Conservation (phyloP, 1,140 invertebrate genomes). For the Pseudachorutes palmiensis region DNA sequence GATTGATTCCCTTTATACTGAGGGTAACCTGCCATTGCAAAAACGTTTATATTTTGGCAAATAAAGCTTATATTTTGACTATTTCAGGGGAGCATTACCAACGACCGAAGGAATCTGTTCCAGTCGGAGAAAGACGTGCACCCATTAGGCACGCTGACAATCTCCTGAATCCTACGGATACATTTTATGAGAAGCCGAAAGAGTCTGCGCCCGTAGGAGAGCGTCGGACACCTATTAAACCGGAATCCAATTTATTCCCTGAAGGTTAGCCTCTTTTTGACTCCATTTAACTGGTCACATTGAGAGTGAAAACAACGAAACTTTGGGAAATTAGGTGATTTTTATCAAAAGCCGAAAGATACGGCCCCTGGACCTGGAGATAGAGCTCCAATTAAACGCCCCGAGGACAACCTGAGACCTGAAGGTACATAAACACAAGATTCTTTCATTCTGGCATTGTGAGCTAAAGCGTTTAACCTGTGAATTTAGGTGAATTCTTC, state of each 20-base stretch:
- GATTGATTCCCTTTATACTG: constrained; percentile 51
- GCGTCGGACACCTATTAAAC: constrained; percentile 19
- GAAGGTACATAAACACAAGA: too few species aligned
- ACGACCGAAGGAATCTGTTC: background rate
- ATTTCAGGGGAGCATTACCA: constrained; percentile 45
- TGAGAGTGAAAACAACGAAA: too few species aligned
- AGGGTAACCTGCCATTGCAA: constrained; percentile 44
- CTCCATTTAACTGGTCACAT: too few species aligned
- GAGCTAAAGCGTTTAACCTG: too few species aligned
- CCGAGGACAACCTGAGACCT: constrained; percentile 46
- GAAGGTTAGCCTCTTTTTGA: too few species aligned
- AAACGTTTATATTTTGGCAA: background rate
- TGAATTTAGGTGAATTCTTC: constrained; percentile 42
- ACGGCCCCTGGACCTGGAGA: constrained; percentile 40
- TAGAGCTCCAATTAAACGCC: constrained; percentile 50
- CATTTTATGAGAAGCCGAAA: constrained; percentile 32
- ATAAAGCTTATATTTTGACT: constrained; percentile 47
- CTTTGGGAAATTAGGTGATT: background rate
- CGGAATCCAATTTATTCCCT: constrained; percentile 35
- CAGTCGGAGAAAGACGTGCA: constrained; percentile 7
- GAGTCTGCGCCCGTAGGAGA: constrained; percentile 22
- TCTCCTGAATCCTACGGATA: constrained; percentile 38
- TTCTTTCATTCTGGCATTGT: too few species aligned
- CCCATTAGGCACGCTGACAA: constrained; percentile 50
- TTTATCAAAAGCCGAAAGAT: constrained; percentile 19